phyloP scores from a whole-genome alignment of 2,888 invertebrate genomes.

The Noctua pronuba region DNA sequence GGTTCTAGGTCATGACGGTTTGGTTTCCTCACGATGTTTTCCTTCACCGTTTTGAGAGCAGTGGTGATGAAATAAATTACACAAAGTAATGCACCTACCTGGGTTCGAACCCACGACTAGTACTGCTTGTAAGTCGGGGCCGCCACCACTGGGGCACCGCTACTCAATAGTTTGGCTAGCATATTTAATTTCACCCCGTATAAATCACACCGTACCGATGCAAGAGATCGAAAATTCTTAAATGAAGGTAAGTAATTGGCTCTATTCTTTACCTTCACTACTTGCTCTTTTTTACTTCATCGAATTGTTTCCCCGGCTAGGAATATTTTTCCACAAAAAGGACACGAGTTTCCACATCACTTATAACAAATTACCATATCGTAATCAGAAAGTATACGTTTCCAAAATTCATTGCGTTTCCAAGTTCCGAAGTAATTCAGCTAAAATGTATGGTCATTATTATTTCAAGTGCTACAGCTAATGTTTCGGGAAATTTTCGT shows the following conservation, averaged over 20 bases:
- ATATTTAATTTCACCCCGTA: background rate
- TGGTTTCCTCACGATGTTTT: too few relatives aligned
- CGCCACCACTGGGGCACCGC: too few relatives aligned
- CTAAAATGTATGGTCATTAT: conserved; percentile 60
- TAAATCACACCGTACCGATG: background rate
- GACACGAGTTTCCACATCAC: background rate
- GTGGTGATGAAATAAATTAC: too few relatives aligned
- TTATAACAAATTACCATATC: conserved; percentile 22
- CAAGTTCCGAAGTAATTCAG: conserved; percentile 55
- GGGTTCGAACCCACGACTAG: too few relatives aligned
- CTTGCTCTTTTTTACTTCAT: background rate
- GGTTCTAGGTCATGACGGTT: too few relatives aligned
- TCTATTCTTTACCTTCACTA: background rate
- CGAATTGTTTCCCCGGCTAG: background rate
- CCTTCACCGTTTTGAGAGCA: too few relatives aligned
- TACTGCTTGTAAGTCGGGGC: too few relatives aligned
- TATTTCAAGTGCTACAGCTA: conserved; percentile 57
- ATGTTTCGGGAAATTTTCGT: conserved; percentile 53
- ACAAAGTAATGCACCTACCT: too few relatives aligned
- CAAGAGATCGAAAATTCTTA: background rate
- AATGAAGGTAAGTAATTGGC: background rate
- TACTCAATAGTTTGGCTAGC: too few relatives aligned
- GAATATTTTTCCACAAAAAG: background rate
- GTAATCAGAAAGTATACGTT: conserved; percentile 23
- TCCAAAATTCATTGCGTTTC: conserved; percentile 42